Conservation (phyloP, 2,888 invertebrate species). For the Hemistola chrysoprasaria region DNA sequence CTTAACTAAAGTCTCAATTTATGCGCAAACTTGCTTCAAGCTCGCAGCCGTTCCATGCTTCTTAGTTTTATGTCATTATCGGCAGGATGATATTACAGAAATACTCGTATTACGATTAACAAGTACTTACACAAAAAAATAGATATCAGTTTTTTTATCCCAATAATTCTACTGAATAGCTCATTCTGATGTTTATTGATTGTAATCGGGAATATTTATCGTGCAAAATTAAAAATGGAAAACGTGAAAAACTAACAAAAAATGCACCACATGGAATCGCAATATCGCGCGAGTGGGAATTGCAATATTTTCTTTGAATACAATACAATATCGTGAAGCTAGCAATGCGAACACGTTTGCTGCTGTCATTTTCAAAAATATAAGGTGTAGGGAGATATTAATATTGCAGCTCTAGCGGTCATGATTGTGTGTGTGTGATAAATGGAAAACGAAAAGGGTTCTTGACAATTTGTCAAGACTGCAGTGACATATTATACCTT, state of each 20-base stretch:
- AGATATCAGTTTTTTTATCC: too few species aligned
- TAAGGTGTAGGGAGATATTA: slow-evolving; percentile 27
- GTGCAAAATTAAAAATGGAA: slow-evolving; percentile 22
- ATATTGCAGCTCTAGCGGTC: slow-evolving; percentile 13
- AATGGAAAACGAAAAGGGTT: not conserved
- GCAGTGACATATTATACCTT: too few species aligned
- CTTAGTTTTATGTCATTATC: slow-evolving; percentile 28
- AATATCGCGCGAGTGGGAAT: slow-evolving; percentile 47
- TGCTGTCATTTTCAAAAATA: slow-evolving; percentile 36
- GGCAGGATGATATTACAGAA: slow-evolving; percentile 9
- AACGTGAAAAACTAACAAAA: slow-evolving; percentile 40
- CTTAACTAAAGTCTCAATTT: slow-evolving; percentile 56
- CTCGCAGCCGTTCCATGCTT: slow-evolving; percentile 31
- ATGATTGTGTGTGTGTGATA: too few species aligned
- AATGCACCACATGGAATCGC: slow-evolving; percentile 47
- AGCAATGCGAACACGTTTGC: slow-evolving; percentile 30
- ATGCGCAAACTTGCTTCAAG: slow-evolving; percentile 51
- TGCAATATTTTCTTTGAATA: slow-evolving; percentile 59
- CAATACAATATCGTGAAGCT: slow-evolving; percentile 50
- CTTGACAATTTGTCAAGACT: slow-evolving; percentile 1
- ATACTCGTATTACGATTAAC: too few species aligned
- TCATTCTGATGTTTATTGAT: slow-evolving; percentile 14
- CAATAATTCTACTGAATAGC: too few species aligned
- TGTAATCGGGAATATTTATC: slow-evolving; percentile 29
- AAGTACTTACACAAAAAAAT: too few species aligned